Conservation (phyloP, 1,140 invertebrate species). For the Leguminivora glycinivorella region DNA sequence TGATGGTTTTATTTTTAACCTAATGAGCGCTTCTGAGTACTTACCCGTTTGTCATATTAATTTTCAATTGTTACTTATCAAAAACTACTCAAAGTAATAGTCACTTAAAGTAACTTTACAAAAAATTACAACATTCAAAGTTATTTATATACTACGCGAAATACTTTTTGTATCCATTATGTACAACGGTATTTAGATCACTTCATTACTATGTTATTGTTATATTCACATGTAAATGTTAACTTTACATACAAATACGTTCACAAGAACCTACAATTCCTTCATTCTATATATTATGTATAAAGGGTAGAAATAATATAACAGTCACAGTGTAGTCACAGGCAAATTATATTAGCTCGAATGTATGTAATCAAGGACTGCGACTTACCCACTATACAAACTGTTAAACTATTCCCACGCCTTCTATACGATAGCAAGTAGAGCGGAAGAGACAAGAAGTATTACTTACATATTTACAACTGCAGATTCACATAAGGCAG, state of each 20-base stretch:
- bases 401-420: slow-evolving; percentile 39
- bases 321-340: slow-evolving; percentile 9
- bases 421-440: slow-evolving; percentile 40
- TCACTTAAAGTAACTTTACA: slow-evolving; percentile 71
- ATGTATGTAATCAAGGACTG: not conserved
- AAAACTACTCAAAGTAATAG: slow-evolving; percentile 73
- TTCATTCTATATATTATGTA: slow-evolving; percentile 41
- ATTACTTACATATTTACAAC: slow-evolving; percentile 47
- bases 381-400: not conserved
- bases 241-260: slow-evolving; percentile 47
- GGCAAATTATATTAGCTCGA: not conserved
- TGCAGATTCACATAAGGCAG: slow-evolving; percentile 37
- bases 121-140: slow-evolving; percentile 69
- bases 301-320: slow-evolving; percentile 40
- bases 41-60: slow-evolving; percentile 52
- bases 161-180: slow-evolving; percentile 61
- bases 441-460: slow-evolving; percentile 42
- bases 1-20: not conserved
- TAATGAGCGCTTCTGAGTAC: slow-evolving; percentile 11
- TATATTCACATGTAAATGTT: slow-evolving; percentile 64
- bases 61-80: slow-evolving; percentile 74
- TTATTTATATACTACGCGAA: slow-evolving; percentile 45
- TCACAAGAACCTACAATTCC: slow-evolving; percentile 52
- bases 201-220: slow-evolving; percentile 66
- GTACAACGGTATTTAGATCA: slow-evolving; percentile 52